These are phyloP conservation scores for Chrysolophus pictus DNA, from an alignment of 2,797 vertebrate genomes.

Conservation along the genomic window DNA sequence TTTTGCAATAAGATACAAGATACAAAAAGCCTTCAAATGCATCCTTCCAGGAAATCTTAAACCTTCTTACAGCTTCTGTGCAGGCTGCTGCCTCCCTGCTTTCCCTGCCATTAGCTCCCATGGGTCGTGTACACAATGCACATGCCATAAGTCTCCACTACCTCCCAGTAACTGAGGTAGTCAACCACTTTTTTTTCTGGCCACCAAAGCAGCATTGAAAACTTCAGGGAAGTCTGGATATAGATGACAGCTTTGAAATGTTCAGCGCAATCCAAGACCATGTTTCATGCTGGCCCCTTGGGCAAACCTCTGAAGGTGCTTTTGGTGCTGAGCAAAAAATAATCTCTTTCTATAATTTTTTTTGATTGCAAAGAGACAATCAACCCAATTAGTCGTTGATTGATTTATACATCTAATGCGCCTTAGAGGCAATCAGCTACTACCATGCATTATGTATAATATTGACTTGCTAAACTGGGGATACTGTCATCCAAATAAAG, in stretches of 20 bases:
- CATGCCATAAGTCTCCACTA: background rate
- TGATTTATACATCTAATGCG: constrained; percentile 29
- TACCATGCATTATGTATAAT: constrained; percentile 4
- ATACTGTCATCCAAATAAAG: constrained; percentile 7
- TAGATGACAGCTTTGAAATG: background rate
- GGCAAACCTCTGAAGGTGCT: constrained; percentile 32
- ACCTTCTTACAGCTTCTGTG: background rate
- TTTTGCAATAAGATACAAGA: background rate
- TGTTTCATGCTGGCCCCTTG: background rate
- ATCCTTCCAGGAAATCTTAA: background rate
- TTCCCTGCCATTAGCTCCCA: background rate
- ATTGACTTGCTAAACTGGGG: constrained; percentile 5
- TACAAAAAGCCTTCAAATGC: background rate
- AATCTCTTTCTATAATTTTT: background rate
- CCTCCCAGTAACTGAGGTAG: background rate
- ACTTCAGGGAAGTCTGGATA: background rate
- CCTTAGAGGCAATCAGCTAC: constrained; percentile 53
- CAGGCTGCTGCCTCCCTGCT: background rate
- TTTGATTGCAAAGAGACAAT: constrained; percentile 3
- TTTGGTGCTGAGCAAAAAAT: constrained; percentile 12
- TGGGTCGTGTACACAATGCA: background rate
- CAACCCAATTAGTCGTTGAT: background rate
- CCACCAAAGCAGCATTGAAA: background rate
- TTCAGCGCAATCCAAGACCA: background rate
- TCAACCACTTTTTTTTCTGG: background rate